phyloP scores from a whole-genome alignment of 2,797 vertebrate species.

The Florisuga fusca region DNA sequence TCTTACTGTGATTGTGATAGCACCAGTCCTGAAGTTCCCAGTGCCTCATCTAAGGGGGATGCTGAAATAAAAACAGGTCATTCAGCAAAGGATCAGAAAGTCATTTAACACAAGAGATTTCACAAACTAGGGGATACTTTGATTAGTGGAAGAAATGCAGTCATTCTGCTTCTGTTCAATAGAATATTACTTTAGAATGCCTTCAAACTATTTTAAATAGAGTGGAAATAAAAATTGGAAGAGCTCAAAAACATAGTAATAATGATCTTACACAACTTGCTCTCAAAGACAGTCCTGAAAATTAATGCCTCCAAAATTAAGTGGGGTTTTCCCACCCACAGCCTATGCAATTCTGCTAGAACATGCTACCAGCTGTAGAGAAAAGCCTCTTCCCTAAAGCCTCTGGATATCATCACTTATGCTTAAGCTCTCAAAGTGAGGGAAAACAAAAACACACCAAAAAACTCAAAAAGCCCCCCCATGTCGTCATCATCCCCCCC shows the following conservation, averaged over 20 bases:
- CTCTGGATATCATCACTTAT: neutral
- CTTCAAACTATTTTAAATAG: neutral
- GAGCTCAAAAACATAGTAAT: neutral
- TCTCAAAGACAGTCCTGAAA: neutral
- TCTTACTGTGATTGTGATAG: neutral
- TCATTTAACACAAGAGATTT: neutral
- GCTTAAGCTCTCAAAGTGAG: neutral
- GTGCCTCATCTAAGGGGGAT: neutral
- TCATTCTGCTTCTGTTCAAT: neutral
- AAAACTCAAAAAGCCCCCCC: too few species aligned
- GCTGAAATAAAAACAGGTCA: neutral
- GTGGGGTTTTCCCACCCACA: neutral
- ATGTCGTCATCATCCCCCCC: too few species aligned
- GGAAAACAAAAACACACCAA: neutral
- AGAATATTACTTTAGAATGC: neutral
- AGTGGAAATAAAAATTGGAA: fast-evolving
- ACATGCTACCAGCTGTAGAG: neutral
- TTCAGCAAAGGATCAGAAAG: neutral
- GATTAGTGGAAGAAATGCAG: neutral
- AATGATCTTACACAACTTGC: neutral
- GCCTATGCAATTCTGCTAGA: neutral
- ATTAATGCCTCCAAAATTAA: neutral
- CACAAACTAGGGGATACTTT: neutral
- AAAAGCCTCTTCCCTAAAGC: neutral
- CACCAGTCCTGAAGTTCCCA: neutral